Evolutionary conservation across 2,113 vertebrate genomes (phyloP), one percentile per base, ranked within the genome.

Genomic region (Tychaedon coryphoeus): DNA sequence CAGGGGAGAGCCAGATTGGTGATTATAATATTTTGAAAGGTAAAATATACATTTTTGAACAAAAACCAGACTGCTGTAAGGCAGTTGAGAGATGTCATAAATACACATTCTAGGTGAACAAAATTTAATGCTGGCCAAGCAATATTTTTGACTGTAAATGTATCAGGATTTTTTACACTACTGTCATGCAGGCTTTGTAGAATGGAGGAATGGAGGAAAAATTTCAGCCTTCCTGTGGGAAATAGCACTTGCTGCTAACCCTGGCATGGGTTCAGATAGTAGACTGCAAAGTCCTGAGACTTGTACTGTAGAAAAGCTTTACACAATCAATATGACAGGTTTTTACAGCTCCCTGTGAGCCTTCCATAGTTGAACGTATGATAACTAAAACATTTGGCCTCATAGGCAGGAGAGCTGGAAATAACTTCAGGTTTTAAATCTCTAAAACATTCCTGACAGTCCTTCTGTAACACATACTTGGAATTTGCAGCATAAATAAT

Each of bases 381-480:
- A 90, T 86, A 93, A 86, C 69, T 91, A 88, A 95, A 95, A 89
- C 84, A 88, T 91, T 93, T 79, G 91, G 50, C 74, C 86, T 87
- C 67, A 48, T 36, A 50, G 90, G 69, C 64, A 74, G 64, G 71
- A 95, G 57, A 86, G 38, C 81, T 95, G 90, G 81, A 94, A 95
- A 90, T 69, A 94, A 62, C 42, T 81, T 80, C 17, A 80, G 58
- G 67, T 58, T 90, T 94, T 92, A 92, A 90, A 94, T 92, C 91
- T 92, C 50, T 48, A 51, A 92, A 94, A 84, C 71, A 51, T 84
- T 95, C 80, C 65, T 75, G 84, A 72, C 74, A 80, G 82, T 83
- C 62, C 34, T 91, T 83, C 54, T 42, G 62, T 87, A 93, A 84
- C 43, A 45, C 65, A 36, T 91, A 54, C 48, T 89, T 83, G 82